These are phyloP conservation scores for Oreochromis niloticus DNA, from an alignment of 2,113 vertebrate species.

Conservation along the genomic window DNA sequence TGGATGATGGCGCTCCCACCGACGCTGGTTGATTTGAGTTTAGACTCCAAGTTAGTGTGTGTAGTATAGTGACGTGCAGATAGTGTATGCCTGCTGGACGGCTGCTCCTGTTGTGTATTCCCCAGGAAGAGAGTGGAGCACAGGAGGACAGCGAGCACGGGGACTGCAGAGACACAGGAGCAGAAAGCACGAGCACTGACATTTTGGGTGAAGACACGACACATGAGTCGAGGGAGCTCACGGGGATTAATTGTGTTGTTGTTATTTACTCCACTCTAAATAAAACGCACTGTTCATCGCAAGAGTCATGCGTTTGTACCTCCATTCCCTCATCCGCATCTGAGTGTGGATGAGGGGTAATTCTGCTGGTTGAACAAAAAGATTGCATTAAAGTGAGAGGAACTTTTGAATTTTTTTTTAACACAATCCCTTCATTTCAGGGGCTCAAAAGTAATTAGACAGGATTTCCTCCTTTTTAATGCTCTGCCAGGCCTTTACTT, in stretches of 20 bases:
- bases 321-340: background rate
- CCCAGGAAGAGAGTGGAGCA: fast-evolving
- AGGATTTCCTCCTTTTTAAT: background rate
- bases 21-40: fast-evolving
- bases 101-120: background rate
- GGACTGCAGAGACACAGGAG: background rate
- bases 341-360: background rate
- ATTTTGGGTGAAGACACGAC: fast-evolving
- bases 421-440: background rate
- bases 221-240: background rate
- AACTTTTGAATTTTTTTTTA: background rate
- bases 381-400: background rate
- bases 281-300: background rate
- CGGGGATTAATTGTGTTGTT: background rate
- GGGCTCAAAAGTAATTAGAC: background rate
- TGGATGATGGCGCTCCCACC: background rate
- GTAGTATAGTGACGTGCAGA: fast-evolving
- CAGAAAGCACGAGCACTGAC: background rate
- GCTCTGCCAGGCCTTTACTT: background rate
- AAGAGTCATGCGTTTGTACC: fast-evolving
- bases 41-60: background rate
- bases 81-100: background rate
- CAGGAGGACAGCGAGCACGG: background rate
- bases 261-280: background rate
- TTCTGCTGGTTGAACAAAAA: background rate